These are phyloP conservation scores for Passer domesticus DNA, from an alignment of 2,113 vertebrate species.

Conservation along the genomic window DNA sequence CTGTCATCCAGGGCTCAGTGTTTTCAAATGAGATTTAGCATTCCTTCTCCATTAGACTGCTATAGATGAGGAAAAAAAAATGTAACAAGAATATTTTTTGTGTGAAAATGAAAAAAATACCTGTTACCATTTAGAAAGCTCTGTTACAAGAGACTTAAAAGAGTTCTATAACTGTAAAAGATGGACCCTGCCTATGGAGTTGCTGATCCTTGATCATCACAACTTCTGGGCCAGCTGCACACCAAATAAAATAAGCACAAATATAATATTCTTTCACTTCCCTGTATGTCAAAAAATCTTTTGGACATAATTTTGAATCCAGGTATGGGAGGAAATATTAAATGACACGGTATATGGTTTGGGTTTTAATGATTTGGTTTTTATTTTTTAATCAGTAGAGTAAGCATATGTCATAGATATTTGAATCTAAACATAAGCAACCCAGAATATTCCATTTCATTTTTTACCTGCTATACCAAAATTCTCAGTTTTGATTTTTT, in stretches of 20 bases:
- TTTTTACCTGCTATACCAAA: neutral
- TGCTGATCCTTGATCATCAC: neutral
- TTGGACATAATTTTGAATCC: neutral
- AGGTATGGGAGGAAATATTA: neutral
- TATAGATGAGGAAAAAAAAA: neutral
- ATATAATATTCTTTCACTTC: neutral
- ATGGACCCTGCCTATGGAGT: neutral
- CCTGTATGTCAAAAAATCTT: neutral
- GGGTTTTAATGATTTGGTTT: neutral
- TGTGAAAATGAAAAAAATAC: neutral
- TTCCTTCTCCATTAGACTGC: neutral
- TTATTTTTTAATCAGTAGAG: neutral
- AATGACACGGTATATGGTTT: neutral
- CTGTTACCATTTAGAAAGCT: neutral
- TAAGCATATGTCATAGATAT: neutral
- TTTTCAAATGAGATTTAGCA: neutral
- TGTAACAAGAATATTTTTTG: neutral
- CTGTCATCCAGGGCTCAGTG: neutral
- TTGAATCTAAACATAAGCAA: neutral
- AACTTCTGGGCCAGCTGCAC: neutral
- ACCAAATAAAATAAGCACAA: neutral
- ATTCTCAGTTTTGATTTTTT: neutral
- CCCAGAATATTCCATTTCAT: neutral
- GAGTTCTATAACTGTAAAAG: neutral
- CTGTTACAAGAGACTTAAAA: neutral